phyloP scores from a whole-genome alignment of 1,140 invertebrate genomes.

The Uloborus diversus region DNA sequence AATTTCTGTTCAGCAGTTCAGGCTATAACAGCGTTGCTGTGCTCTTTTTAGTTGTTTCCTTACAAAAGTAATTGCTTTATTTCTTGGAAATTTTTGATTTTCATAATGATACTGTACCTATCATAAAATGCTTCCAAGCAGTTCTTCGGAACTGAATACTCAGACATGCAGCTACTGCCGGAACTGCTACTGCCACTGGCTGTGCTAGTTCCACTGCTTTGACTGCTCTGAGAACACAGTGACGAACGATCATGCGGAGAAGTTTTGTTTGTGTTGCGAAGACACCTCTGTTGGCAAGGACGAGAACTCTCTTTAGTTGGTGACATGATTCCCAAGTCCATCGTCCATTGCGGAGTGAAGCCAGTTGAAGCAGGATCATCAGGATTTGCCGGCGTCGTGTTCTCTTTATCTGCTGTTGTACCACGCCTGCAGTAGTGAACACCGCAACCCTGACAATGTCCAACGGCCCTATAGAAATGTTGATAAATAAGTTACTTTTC shows the following conservation, averaged over 20 bases:
- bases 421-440: constrained; percentile 37
- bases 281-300: constrained; percentile 12
- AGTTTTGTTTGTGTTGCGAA: constrained; percentile 16
- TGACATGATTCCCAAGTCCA: constrained; percentile 65
- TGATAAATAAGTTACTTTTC: no score
- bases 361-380: constrained; percentile 58
- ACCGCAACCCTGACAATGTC: constrained; percentile 52
- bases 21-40: no score
- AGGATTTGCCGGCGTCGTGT: neutral
- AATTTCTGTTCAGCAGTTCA: no score
- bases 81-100: no score
- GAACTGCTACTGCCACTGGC: constrained; percentile 66
- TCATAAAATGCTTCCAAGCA: constrained; percentile 61
- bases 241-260: constrained; percentile 47
- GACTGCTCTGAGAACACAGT: constrained; percentile 54
- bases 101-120: no score
- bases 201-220: constrained; percentile 62
- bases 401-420: constrained; percentile 29
- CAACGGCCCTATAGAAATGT: constrained; percentile 40
- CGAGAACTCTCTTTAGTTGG: constrained; percentile 38
- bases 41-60: no score
- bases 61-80: no score
- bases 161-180: constrained; percentile 66
- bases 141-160: constrained; percentile 68
- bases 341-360: constrained; percentile 74